Conservation (phyloP, 2,888 invertebrate species). For the Liodrosophila aerea region DNA sequence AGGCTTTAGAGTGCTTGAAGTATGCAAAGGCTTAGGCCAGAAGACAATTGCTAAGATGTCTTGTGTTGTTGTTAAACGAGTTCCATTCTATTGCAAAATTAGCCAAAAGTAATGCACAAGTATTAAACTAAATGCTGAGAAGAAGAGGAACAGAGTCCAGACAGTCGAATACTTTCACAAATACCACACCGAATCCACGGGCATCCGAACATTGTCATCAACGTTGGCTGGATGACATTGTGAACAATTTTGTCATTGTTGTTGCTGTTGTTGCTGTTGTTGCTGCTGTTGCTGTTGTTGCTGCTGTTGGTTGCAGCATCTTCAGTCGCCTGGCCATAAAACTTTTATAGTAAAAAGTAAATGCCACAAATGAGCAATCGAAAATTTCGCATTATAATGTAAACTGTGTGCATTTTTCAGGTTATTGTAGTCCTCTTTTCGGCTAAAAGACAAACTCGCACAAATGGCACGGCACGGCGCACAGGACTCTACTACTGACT, state of each 20-base stretch:
- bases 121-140: conserved; percentile 67
- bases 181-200: conserved; percentile 25
- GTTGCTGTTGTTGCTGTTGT: conserved; percentile 26
- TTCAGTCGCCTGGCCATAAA: conserved; percentile 58
- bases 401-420: conserved; percentile 77
- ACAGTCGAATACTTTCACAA: conserved; percentile 22
- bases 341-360: conserved; percentile 75
- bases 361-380: conserved; percentile 80
- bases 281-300: conserved; percentile 19
- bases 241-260: conserved; percentile 69
- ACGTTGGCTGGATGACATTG: conserved; percentile 66
- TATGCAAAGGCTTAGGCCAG: no score
- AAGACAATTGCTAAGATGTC: no score
- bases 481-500: conserved; percentile 11
- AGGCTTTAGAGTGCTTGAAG: background rate
- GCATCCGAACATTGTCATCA: conserved; percentile 55
- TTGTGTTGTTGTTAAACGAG: background rate
- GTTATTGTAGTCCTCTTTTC: conserved; percentile 65
- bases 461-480: conserved; percentile 48
- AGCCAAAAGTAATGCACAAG: conserved; percentile 71
- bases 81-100: conserved; percentile 55
- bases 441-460: conserved; percentile 58
- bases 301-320: conserved; percentile 41
- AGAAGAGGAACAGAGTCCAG: conserved; percentile 2
- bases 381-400: conserved; percentile 79